A percentile compares a stretch with the other conserved stretches of the same genome.
These are phyloP conservation scores for Ashinkailepas kermadecensis DNA, from an alignment of 2,888 invertebrate species.

Conservation along the genomic window DNA sequence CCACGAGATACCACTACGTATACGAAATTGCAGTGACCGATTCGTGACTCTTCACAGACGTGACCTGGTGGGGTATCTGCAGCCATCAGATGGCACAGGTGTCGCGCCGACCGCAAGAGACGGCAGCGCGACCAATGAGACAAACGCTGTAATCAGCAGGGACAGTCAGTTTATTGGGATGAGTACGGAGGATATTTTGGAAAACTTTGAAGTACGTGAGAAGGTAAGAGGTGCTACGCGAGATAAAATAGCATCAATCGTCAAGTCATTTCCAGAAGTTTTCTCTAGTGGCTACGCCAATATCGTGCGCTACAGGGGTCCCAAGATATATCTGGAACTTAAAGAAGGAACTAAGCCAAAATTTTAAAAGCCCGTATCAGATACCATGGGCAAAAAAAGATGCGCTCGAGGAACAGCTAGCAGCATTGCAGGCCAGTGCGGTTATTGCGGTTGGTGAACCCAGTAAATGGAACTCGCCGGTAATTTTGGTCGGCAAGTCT, in stretches of 20 bases:
- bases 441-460: neutral
- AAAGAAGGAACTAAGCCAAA: too few relatives aligned
- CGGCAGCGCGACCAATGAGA: neutral
- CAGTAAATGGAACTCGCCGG: neutral
- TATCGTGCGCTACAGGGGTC: too few relatives aligned
- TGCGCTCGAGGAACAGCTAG: too few relatives aligned
- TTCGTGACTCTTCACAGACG: neutral
- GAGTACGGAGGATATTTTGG: neutral
- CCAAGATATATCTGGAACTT: too few relatives aligned
- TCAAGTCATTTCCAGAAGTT: too few relatives aligned
- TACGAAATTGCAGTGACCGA: neutral
- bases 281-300: neutral
- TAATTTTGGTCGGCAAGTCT: neutral
- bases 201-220: neutral
- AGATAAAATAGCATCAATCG: neutral
- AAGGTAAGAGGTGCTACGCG: neutral
- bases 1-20: neutral
- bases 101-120: neutral
- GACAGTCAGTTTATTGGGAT: neutral
- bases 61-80: neutral
- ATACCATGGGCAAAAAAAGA: too few relatives aligned
- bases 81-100: neutral
- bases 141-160: too few relatives aligned
- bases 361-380: too few relatives aligned
- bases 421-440: neutral